Percentiles rank a stretch among this genome's conserved stretches.
Evolutionary conservation across 2,113 vertebrate genomes (phyloP).

Genomic region (Clarias batrachus): DNA sequence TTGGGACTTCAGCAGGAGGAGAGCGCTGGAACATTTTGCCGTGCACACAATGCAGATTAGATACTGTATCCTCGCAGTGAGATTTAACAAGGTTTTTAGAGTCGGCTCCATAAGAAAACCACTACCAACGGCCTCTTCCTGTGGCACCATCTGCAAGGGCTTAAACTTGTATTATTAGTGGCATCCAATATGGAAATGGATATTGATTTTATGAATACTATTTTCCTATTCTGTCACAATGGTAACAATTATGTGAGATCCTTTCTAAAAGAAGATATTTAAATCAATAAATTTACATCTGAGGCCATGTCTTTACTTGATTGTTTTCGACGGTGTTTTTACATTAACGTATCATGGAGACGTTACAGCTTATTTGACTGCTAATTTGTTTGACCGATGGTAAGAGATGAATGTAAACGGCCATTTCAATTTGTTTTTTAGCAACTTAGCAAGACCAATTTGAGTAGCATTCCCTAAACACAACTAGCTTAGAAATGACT

Average conservation of each 20-base stretch:
- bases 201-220: conserved; percentile 71
- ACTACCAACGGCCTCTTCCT: conserved; percentile 63
- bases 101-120: conserved; percentile 49
- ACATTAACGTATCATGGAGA: conserved; percentile 76
- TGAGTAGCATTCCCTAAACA: conserved; percentile 37
- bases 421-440: conserved; percentile 66
- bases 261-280: conserved; percentile 68
- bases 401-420: conserved; percentile 62
- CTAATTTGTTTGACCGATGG: conserved; percentile 83
- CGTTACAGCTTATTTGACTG: conserved; percentile 89
- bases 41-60: conserved; percentile 41
- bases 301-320: conserved; percentile 73
- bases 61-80: conserved; percentile 49
- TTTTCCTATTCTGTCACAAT: conserved; percentile 84
- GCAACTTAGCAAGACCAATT: conserved; percentile 53
- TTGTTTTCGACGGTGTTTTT: conserved; percentile 68
- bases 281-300: conserved; percentile 84
- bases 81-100: conserved; percentile 39
- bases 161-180: conserved; percentile 65
- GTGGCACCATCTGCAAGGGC: conserved; percentile 60
- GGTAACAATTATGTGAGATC: conserved; percentile 64
- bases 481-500: conserved; percentile 18
- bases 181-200: conserved; percentile 76
- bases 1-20: conserved; percentile 13
- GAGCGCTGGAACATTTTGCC: conserved; percentile 16